phyloP scores from a whole-genome alignment of 2,797 vertebrate genomes.

The Furcifer pardalis region DNA sequence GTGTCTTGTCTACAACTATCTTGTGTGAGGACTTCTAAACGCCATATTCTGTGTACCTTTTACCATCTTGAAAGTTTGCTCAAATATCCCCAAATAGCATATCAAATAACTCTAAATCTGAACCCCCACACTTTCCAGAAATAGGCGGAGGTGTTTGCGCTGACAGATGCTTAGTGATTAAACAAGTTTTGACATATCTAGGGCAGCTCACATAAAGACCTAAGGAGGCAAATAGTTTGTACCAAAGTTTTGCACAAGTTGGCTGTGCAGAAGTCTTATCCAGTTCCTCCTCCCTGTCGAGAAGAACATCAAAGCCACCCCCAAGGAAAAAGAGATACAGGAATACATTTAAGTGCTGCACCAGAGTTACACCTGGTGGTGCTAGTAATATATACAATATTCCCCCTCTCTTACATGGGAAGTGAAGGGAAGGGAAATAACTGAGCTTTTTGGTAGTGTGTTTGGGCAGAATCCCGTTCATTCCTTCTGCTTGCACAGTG shows the following conservation, averaged over 20 bases:
- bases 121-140: conserved; percentile 22
- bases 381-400: background rate
- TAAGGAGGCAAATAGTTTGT: conserved; percentile 2
- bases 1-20: background rate
- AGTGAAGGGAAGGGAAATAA: background rate
- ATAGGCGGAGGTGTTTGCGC: conserved; percentile 21
- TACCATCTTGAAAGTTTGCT: background rate
- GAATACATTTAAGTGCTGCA: background rate
- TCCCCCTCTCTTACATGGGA: no score
- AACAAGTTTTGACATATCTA: conserved; percentile 30
- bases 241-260: conserved; percentile 10
- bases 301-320: background rate
- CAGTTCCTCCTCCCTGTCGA: background rate
- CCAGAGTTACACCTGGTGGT: background rate
- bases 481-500: no score
- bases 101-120: conserved; percentile 25
- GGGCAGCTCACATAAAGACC: background rate
- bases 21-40: background rate
- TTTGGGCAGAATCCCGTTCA: background rate
- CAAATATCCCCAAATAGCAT: conserved; percentile 7
- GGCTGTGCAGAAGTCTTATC: background rate
- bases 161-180: conserved; percentile 7
- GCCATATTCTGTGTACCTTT: background rate
- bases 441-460: background rate
- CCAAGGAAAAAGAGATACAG: background rate